Evolutionary conservation across 2,888 invertebrate genomes (phyloP).

Genomic region (Itoplectis maculator): DNA sequence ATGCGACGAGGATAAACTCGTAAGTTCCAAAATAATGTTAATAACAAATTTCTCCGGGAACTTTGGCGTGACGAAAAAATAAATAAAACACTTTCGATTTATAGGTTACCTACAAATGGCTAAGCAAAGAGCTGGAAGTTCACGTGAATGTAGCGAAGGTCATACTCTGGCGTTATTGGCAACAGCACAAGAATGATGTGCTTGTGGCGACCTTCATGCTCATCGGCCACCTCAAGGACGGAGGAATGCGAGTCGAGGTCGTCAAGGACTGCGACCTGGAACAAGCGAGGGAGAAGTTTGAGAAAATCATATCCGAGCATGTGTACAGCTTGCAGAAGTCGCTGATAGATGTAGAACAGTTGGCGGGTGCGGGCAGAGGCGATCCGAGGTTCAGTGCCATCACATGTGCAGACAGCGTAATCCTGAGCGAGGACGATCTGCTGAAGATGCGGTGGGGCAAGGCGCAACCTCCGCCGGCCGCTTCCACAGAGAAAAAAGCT

Average conservation of each 20-base stretch:
- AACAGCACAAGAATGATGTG: slow-evolving; percentile 73
- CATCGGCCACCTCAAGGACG: slow-evolving; percentile 79
- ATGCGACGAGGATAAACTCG: slow-evolving; percentile 79
- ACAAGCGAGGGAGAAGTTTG: slow-evolving; percentile 78
- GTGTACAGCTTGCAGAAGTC: slow-evolving; percentile 84
- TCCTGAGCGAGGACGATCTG: slow-evolving; percentile 73
- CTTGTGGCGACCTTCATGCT: slow-evolving; percentile 80
- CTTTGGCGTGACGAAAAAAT: not conserved
- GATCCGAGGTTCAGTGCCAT: slow-evolving; percentile 79
- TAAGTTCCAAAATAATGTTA: slow-evolving; percentile 59
- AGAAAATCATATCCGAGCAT: slow-evolving; percentile 82
- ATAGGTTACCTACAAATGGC: slow-evolving; percentile 85
- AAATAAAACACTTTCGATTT: slow-evolving; percentile 1
- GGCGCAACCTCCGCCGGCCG: slow-evolving; percentile 11
- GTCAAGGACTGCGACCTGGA: slow-evolving; percentile 80
- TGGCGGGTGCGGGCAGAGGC: slow-evolving; percentile 76
- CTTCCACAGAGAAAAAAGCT: slow-evolving; percentile 36
- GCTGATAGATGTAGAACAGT: slow-evolving; percentile 76
- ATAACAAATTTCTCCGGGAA: not conserved
- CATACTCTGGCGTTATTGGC: slow-evolving; percentile 80
- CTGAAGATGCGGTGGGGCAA: slow-evolving; percentile 73
- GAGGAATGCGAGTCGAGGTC: slow-evolving; percentile 80
- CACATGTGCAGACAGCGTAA: slow-evolving; percentile 71
- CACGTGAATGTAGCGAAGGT: slow-evolving; percentile 85
- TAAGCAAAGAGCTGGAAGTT: slow-evolving; percentile 83